Conservation (phyloP, 2,888 invertebrate species). For the Conistra vaccinii region DNA sequence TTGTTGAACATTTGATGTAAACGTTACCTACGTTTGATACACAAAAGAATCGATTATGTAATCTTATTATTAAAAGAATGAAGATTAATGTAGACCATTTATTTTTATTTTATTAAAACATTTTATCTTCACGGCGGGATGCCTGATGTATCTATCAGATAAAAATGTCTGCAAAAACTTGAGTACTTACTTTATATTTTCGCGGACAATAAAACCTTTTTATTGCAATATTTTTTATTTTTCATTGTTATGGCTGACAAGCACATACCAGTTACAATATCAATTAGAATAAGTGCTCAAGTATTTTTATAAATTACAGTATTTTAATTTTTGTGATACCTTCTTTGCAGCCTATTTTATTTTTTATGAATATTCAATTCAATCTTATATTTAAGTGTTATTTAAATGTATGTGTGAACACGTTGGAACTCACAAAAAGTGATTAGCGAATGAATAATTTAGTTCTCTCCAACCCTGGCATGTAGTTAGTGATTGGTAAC, state of each 20-base stretch:
- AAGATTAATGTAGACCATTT: slow-evolving; percentile 22
- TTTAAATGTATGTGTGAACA: not conserved
- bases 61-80: slow-evolving; percentile 14
- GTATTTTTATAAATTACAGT: not conserved
- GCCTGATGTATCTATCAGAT: slow-evolving; percentile 23
- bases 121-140: slow-evolving; percentile 20
- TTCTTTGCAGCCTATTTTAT: not conserved
- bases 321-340: not conserved
- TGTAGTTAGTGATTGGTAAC: slow-evolving; percentile 68
- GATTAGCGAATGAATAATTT: slow-evolving; percentile 52
- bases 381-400: too few relatives aligned
- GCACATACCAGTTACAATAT: not conserved
- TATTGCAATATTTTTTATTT: slow-evolving; percentile 13
- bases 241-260: slow-evolving; percentile 2
- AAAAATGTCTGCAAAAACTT: slow-evolving; percentile 23
- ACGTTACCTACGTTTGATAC: slow-evolving; percentile 4
- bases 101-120: slow-evolving; percentile 39
- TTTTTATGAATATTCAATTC: not conserved
- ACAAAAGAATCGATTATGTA: slow-evolving; percentile 38
- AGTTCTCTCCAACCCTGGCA: slow-evolving; percentile 57
- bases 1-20: slow-evolving; percentile 27
- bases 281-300: slow-evolving; percentile 15
- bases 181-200: slow-evolving; percentile 24
- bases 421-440: not conserved
- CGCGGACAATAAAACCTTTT: slow-evolving; percentile 26